Evolutionary conservation across 53 echinoderm and acorn worm species (phyloP), one percentile per base, ranked within the genome.

Genomic region (Arbacia lixula): DNA sequence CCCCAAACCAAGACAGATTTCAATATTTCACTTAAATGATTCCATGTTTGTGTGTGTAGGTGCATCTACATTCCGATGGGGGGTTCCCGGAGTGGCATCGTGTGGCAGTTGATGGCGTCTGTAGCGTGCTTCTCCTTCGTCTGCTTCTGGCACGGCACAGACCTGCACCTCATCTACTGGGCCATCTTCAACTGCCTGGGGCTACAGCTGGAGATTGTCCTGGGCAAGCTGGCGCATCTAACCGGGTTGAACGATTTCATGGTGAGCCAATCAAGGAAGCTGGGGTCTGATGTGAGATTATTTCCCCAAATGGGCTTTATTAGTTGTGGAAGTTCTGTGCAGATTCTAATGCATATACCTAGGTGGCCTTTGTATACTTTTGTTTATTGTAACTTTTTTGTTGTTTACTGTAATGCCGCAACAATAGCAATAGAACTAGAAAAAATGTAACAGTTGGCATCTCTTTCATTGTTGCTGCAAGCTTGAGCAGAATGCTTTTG

Each of bases 41-140:
- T 50, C 19, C 19, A 17, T 17, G 12, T 12, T 14, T 50, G 12
- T 30, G 24, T 33, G 53, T 53, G 12, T 57, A 95, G 95, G 66
- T 92, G 92, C 71, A 88, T 95, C 30, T 95, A 95, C 86, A 92
- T 92, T 53, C 95, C 95, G 11, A 66, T 92, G 11, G 95, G 95
- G 31, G 95, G 95, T 20, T 92, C 95, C 8, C 79, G 67, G 71
- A 65, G 61, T 57, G 95, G 95, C 9, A 16, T 87, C 17, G 22
- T 95, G 6, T 88, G 90, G 42, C 92, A 90, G 72, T 49, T 74
- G 20, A 56, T 95, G 37, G 87, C 93, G 2, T 90, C 90, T 2
- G 55, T 90, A 17, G 49, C 65, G 2, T 92, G 92, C 61, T 95
- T 95, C 33, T 36, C 79, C 8, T 87, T 89, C 58, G 87, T 86